Evolutionary conservation across 2,113 vertebrate genomes (phyloP), one percentile per base, ranked within the genome.

Genomic region (Austrofundulus limnaeus): DNA sequence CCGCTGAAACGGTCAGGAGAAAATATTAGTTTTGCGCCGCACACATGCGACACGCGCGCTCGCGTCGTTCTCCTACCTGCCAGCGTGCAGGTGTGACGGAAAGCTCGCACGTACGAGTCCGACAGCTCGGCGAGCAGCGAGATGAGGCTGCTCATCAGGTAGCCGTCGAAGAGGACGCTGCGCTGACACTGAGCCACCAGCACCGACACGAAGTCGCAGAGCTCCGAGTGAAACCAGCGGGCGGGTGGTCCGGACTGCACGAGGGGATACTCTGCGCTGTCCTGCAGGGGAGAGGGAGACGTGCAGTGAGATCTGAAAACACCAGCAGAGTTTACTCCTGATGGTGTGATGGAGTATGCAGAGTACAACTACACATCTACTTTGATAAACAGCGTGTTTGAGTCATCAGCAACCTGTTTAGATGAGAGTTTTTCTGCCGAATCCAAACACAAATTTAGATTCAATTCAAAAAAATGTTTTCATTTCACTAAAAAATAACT

Each of bases 1-100:
- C 83, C 3, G 94, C 95, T 97, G 19, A 11, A 11, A 64, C 24
- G 66, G 14, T 60, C 50, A 64, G 34, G n/a, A 74, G 3, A 0
- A 37, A 2, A 20, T 1, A 28, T 70, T 19, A 61, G 28, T 54
- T n/a, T 49, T 11, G 62, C 5, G 60, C 4, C 8, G 2, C 0
- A 10, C 3, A 19, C 4, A 1, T 8, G 19, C 5, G 11, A n/a
- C n/a, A 37, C 11, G 31, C 11, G 8, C 6, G 1, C 21, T 2
- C 4, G 51, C 17, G 2, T 23, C 3, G 5, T 28, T 11, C 28
- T 17, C 64, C 83, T 87, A 96, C 95, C 95, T 88, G 95, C 94
- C 13, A 97, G 92, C 8, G 95, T 95, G 79, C 95, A 95, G n/a
- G 96, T 97, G 88, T 96, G 96, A 65, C 95, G 91, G 80, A 97